Percentiles rank a stretch among this genome's conserved stretches.
phyloP scores from a whole-genome alignment of 1,140 invertebrate species.

The Oryctes rhinoceros region DNA sequence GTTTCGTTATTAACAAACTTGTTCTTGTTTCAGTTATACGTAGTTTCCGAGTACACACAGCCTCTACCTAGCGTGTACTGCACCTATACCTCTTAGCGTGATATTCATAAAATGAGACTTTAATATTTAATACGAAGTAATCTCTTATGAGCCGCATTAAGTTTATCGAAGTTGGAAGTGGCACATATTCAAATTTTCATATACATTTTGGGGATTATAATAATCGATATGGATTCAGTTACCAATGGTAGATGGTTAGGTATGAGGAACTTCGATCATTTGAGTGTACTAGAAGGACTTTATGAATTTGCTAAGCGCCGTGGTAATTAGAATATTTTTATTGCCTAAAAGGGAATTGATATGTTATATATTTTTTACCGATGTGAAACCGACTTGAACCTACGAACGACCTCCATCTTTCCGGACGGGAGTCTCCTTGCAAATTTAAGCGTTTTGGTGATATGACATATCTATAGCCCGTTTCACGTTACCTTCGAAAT shows the following conservation, averaged over 20 bases:
- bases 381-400: too few species aligned
- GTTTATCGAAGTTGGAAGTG: not conserved
- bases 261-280: too few species aligned
- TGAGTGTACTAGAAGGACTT: too few species aligned
- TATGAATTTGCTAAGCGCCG: too few species aligned
- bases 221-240: not conserved
- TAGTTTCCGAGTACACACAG: not conserved
- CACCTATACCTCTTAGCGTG: not conserved
- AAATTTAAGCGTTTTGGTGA: too few species aligned
- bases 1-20: conserved; percentile 29
- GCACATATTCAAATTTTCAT: conserved; percentile 16
- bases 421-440: too few species aligned
- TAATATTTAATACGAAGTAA: conserved; percentile 28
- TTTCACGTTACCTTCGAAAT: too few species aligned
- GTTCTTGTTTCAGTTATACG: conserved; percentile 16
- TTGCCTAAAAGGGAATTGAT: too few species aligned
- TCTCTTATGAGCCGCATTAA: not conserved
- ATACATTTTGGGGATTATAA: not conserved
- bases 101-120: conserved; percentile 11
- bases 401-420: too few species aligned
- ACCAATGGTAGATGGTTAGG: not conserved
- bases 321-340: too few species aligned
- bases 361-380: too few species aligned
- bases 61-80: not conserved
- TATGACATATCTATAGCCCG: too few species aligned